A percentile compares a stretch with the other conserved stretches of the same genome.
These are phyloP conservation scores for Rhinogobius similis DNA, from an alignment of 2,113 vertebrate species.

Conservation along the genomic window DNA sequence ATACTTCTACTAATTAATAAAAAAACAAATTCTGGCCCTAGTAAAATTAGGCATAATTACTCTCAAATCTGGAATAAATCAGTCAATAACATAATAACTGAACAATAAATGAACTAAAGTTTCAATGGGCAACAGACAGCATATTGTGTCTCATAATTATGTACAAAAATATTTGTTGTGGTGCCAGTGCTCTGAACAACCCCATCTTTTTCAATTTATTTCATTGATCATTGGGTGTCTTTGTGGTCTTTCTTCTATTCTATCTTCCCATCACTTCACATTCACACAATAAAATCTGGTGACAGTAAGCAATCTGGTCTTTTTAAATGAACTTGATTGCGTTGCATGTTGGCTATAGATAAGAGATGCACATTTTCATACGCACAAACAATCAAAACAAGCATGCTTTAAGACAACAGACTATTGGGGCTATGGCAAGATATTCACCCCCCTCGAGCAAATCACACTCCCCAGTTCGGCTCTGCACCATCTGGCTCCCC, in stretches of 20 bases:
- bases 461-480: constrained; percentile 58
- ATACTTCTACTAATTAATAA: not conserved
- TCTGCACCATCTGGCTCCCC: constrained; percentile 76
- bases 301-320: constrained; percentile 38
- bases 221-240: constrained; percentile 48
- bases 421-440: constrained; percentile 38
- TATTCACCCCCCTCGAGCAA: constrained; percentile 55
- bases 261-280: constrained; percentile 47
- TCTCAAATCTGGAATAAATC: not conserved
- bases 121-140: too few relatives aligned
- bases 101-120: too few relatives aligned
- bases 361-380: constrained; percentile 18
- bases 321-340: constrained; percentile 32
- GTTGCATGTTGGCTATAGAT: constrained; percentile 4
- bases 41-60: not conserved
- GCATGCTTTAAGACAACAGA: constrained; percentile 59
- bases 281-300: constrained; percentile 58
- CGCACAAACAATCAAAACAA: constrained; percentile 38
- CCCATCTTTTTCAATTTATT: constrained; percentile 20
- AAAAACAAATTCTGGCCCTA: not conserved
- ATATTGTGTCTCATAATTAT: not conserved
- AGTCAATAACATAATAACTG: not conserved
- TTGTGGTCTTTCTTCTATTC: constrained; percentile 50
- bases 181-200: not conserved
- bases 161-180: not conserved